Evolutionary conservation across 2,797 vertebrate species (phyloP).

Genomic region (Myripristis jacobus): DNA sequence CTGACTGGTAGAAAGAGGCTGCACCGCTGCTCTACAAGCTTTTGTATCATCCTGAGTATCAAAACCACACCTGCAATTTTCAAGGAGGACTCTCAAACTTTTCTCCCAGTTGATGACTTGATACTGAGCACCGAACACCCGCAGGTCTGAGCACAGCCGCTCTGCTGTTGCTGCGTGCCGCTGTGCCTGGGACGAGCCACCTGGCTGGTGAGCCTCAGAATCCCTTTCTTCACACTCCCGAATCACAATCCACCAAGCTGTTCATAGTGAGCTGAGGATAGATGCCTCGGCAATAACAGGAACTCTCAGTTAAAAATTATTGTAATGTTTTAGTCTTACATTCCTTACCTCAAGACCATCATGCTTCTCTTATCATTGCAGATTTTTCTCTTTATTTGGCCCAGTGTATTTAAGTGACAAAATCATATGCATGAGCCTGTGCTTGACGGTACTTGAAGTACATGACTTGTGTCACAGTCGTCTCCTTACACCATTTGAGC

Average conservation of each 20-base stretch:
- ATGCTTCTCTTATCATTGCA: too few relatives aligned
- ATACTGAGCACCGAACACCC: conserved; percentile 5
- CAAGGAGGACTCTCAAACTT: conserved; percentile 2
- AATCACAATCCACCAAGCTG: conserved; percentile 1
- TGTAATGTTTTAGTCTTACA: neutral
- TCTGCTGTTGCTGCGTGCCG: neutral
- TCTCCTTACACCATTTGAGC: neutral
- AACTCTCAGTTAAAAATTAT: neutral
- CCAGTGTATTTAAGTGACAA: neutral
- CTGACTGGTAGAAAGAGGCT: neutral
- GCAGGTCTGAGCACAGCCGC: neutral
- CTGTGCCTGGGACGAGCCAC: neutral
- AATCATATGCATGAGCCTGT: too few relatives aligned
- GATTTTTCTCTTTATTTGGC: neutral
- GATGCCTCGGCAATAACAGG: neutral
- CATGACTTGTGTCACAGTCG: too few relatives aligned
- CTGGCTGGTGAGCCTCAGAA: neutral
- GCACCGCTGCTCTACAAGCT: neutral
- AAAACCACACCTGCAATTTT: neutral
- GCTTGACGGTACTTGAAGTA: too few relatives aligned
- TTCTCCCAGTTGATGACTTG: neutral
- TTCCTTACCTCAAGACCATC: too few relatives aligned
- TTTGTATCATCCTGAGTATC: conserved; percentile 5
- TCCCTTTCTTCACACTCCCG: neutral
- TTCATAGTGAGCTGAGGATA: neutral